phyloP scores from a whole-genome alignment of 2,797 vertebrate genomes.

The Malacoraja senta region DNA sequence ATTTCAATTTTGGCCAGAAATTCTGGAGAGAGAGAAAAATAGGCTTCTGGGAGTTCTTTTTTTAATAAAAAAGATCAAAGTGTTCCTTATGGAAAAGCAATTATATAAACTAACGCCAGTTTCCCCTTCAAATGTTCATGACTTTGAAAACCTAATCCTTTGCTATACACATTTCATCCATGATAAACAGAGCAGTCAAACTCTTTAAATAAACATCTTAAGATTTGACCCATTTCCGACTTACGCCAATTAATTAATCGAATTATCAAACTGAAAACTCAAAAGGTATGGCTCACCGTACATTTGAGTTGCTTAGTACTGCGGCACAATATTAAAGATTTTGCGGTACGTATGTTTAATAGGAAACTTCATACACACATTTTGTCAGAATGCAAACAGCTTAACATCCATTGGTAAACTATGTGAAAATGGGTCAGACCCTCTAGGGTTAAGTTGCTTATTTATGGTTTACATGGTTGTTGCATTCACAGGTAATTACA shows the following conservation, averaged over 20 bases:
- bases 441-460: constrained; percentile 1
- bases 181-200: not conserved
- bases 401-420: not conserved
- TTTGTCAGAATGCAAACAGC: not conserved
- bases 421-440: not conserved
- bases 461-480: constrained; percentile 4
- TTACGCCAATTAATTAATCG: not conserved
- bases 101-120: not conserved
- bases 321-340: not conserved
- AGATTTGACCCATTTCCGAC: not conserved
- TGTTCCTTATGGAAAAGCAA: not conserved
- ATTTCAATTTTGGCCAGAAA: not conserved
- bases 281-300: not conserved
- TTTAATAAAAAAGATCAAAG: not conserved
- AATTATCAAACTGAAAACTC: not conserved
- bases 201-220: not conserved
- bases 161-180: constrained; percentile 17
- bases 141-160: constrained; percentile 19
- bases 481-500: constrained; percentile 30
- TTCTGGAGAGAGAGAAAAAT: not conserved
- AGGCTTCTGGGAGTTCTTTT: not conserved
- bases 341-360: not conserved
- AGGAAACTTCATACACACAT: not conserved
- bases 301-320: not conserved
- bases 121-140: not conserved